phyloP scores from a whole-genome alignment of 2,888 invertebrate species.

The Sarcophaga carnaria region DNA sequence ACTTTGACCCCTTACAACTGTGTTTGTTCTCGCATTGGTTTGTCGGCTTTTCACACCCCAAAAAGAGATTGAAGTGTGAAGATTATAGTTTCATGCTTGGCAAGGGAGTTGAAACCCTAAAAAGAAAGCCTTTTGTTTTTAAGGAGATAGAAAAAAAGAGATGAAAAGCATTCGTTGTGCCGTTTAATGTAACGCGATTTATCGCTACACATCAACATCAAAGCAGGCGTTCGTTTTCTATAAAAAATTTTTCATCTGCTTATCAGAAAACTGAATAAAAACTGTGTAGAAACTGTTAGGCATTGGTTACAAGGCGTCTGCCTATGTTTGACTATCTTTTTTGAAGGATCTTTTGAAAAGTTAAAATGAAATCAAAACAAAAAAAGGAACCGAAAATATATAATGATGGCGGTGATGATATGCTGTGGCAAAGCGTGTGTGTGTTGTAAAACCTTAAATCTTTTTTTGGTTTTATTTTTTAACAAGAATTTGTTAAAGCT shows the following conservation, averaged over 20 bases:
- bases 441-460: too few relatives aligned
- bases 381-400: background rate
- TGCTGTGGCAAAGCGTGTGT: too few relatives aligned
- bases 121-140: background rate
- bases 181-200: slow-evolving; percentile 30
- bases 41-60: background rate
- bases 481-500: background rate
- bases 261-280: too few relatives aligned
- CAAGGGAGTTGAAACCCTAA: background rate
- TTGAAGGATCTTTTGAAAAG: background rate
- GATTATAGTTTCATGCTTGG: background rate
- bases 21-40: background rate
- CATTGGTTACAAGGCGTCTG: too few relatives aligned
- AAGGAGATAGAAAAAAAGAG: background rate
- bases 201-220: slow-evolving; percentile 19
- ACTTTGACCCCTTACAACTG: background rate
- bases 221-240: slow-evolving; percentile 25
- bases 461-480: background rate
- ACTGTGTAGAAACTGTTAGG: too few relatives aligned
- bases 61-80: background rate
- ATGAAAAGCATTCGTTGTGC: slow-evolving; percentile 13
- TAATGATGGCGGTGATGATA: background rate
- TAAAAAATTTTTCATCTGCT: too few relatives aligned
- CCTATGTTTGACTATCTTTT: background rate
- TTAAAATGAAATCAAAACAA: background rate